Percentiles rank a stretch among this genome's conserved stretches.
phyloP scores from a whole-genome alignment of 2,113 vertebrate genomes.

The Jacana jacana region DNA sequence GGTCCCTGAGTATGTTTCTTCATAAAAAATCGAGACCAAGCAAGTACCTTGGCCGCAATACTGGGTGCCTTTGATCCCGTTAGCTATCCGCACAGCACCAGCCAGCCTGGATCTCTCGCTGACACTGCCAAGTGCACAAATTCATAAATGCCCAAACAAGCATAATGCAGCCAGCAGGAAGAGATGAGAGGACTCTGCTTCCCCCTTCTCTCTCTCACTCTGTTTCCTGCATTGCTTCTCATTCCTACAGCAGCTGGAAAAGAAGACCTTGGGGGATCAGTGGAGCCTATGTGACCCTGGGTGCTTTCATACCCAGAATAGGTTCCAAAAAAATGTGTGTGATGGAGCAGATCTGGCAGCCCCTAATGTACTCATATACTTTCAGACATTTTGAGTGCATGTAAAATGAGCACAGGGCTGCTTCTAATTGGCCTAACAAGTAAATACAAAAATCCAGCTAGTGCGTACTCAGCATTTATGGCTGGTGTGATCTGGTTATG shows the following conservation, averaged over 20 bases:
- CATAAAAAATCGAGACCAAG: not conserved
- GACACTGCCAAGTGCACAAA: not conserved
- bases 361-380: not conserved
- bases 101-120: not conserved
- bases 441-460: not conserved
- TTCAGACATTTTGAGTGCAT: not conserved
- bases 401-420: not conserved
- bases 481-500: not conserved
- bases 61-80: not conserved
- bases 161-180: not conserved
- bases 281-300: not conserved
- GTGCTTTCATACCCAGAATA: not conserved
- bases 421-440: not conserved
- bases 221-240: not conserved
- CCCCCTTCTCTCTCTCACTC: not conserved
- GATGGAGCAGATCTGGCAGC: not conserved
- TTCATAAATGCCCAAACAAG: not conserved
- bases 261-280: not conserved
- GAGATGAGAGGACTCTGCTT: not conserved
- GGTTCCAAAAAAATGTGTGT: not conserved
- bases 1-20: not conserved
- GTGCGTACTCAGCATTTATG: accelerated
- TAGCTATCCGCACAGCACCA: not conserved
- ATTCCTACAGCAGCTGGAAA: not conserved
- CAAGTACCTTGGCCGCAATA: not conserved